These are phyloP conservation scores for Tromatobia lineatoria DNA, from an alignment of 2,888 invertebrate genomes.

Conservation along the genomic window DNA sequence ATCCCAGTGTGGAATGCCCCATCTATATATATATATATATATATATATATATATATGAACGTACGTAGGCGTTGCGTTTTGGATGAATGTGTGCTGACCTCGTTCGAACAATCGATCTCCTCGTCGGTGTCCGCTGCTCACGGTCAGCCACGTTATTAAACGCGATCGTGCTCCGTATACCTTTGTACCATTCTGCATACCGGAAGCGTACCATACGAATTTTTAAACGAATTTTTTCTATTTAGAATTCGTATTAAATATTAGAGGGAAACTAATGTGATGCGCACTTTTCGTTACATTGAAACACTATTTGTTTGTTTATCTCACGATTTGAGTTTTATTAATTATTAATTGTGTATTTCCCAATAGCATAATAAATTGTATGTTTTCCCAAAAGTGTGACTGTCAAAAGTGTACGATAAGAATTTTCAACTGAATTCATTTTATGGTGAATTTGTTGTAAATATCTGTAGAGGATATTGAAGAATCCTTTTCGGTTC, in stretches of 20 bases:
- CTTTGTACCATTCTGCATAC: constrained; percentile 11
- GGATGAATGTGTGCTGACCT: constrained; percentile 64
- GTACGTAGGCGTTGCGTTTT: constrained; percentile 56
- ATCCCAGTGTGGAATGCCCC: too few species aligned
- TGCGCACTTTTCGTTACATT: not conserved
- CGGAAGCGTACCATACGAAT: constrained; percentile 32
- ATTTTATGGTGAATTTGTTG: too few species aligned
- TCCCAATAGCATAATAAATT: not conserved
- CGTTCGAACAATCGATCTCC: constrained; percentile 67
- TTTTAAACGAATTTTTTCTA: not conserved
- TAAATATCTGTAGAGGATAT: too few species aligned
- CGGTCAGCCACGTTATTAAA: constrained; percentile 66
- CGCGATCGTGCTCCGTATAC: constrained; percentile 37
- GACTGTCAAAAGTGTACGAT: too few species aligned
- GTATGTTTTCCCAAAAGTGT: too few species aligned
- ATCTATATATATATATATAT: too few species aligned
- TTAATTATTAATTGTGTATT: not conserved
- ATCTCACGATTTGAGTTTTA: not conserved
- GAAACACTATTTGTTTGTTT: not conserved
- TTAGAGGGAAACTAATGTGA: not conserved
- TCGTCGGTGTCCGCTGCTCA: constrained; percentile 52
- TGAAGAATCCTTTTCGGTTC: too few species aligned
- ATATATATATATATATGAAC: not conserved
- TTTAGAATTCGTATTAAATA: not conserved
- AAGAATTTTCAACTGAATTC: too few species aligned